Percentiles rank a stretch among this genome's conserved stretches.
phyloP scores from a whole-genome alignment of 2,888 invertebrate species.

The Biston stratarius region DNA sequence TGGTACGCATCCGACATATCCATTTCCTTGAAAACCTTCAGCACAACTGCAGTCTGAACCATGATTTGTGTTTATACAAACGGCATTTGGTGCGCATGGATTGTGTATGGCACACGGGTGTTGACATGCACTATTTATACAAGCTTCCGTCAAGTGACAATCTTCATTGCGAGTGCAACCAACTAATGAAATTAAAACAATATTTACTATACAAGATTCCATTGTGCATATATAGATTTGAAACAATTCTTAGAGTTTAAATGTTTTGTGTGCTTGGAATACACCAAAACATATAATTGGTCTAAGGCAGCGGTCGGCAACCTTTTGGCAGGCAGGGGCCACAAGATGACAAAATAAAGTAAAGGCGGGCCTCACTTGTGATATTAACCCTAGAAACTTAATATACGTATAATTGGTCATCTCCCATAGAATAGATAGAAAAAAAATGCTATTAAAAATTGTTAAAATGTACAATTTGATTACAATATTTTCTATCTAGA shows the following conservation, averaged over 20 bases:
- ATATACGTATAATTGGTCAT: no score
- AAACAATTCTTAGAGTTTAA: neutral
- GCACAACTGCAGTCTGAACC: slow-evolving; percentile 94
- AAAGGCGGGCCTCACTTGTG: no score
- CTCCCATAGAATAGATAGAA: no score
- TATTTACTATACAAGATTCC: slow-evolving; percentile 49
- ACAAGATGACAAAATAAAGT: no score
- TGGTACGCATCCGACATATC: slow-evolving; percentile 92
- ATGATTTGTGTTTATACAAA: slow-evolving; percentile 95
- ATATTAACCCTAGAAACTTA: no score
- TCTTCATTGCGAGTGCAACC: slow-evolving; percentile 95
- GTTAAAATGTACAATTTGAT: no score
- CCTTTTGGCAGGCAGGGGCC: no score
- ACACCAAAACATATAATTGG: no score
- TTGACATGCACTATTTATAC: slow-evolving; percentile 94
- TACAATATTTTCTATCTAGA: no score
- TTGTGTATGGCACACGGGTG: slow-evolving; percentile 94
- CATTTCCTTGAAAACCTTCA: slow-evolving; percentile 95
- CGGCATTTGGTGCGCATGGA: slow-evolving; percentile 93
- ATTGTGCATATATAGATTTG: slow-evolving; percentile 11
- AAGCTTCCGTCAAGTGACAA: slow-evolving; percentile 94
- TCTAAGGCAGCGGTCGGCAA: no score
- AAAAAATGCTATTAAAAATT: no score
- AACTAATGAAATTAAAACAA: slow-evolving; percentile 86
- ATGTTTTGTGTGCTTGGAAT: neutral